phyloP scores from a whole-genome alignment of 2,797 vertebrate genomes.

The Glyptemys insculpta region DNA sequence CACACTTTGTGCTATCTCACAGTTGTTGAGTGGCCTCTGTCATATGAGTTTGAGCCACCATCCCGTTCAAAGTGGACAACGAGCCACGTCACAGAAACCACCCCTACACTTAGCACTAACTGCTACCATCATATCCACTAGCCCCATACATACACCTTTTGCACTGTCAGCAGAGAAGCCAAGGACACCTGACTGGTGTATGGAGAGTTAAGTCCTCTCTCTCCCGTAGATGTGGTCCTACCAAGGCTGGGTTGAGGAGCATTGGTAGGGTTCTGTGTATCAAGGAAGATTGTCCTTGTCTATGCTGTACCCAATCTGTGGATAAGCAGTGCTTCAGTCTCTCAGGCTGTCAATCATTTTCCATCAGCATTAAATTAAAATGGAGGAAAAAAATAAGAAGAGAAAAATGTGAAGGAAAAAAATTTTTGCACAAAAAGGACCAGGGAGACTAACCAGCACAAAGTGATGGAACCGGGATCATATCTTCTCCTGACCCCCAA shows the following conservation, averaged over 20 bases:
- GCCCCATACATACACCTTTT: background rate
- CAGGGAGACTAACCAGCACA: accelerated
- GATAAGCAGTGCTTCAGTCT: background rate
- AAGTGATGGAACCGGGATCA: background rate
- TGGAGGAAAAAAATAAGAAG: accelerated
- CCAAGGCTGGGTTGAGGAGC: background rate
- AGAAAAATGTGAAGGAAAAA: accelerated
- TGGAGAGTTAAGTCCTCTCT: background rate
- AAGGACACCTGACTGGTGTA: accelerated
- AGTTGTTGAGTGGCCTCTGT: background rate
- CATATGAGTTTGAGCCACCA: background rate
- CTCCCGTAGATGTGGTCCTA: accelerated
- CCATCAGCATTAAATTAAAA: background rate
- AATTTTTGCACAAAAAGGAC: background rate
- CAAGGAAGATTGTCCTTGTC: background rate
- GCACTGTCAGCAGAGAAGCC: accelerated
- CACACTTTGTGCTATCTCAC: background rate
- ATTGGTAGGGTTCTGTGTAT: accelerated
- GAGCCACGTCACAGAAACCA: background rate
- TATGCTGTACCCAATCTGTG: accelerated
- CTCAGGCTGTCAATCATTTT: background rate
- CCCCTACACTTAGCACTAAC: background rate
- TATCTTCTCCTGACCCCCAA: constrained; percentile 71
- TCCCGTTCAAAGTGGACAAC: constrained; percentile 1
- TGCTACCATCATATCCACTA: background rate